Base-by-base conservation (phyloP, 2,797 vertebrate species). In the Columba guinea region DNA sequence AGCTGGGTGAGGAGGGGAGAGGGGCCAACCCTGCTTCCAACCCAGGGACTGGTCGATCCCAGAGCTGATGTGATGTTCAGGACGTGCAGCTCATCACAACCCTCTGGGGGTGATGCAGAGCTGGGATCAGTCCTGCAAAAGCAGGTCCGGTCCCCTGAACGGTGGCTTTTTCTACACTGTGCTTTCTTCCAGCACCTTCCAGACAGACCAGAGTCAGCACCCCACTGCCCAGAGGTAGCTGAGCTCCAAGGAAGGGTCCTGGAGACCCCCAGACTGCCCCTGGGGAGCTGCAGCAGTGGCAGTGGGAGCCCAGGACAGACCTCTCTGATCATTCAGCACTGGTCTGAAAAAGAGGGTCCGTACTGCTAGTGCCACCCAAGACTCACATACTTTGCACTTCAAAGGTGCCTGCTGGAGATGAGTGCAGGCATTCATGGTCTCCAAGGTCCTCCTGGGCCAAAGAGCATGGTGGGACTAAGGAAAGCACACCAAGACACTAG, bases 41-140 rank as follows among this genome's bases (percentile, higher is more conserved):
- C 2, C 7, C 49, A 35, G 77, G 49, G 18, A 44, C 14, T 0
- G 0, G 56, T 1, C 0, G 2, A 28, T n/a, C 35, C 55, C 56
- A 22, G 46, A 20, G 58, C 2, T 69, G 71, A 7, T 11, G n/a
- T 12, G 39, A 27, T 11, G 39, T 3, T 48, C 34, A 48, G 88
- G 35, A 85, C 1, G 0, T 6, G 32, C 5, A 3, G 78, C 22
- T 58, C 74, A 12, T 30, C 28, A 5, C 59, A 44, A 62, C 13
- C 19, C 32, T 34, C 22, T 14, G 17, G 2, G 34, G 4, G 6
- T 12, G 19, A 12, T 32, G 51, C 46, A 64, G 51, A 60, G 58
- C 10, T 41, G 11, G 62, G 32, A 41, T 82, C 53, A 5, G 15
- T 28, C 28, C 44, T 55, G 22, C 0, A 2, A 26, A 32, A 69